Evolutionary conservation across 2,888 invertebrate genomes (phyloP), one percentile per base, ranked within the genome.

Genomic region (Gymnosoma rotundatum): DNA sequence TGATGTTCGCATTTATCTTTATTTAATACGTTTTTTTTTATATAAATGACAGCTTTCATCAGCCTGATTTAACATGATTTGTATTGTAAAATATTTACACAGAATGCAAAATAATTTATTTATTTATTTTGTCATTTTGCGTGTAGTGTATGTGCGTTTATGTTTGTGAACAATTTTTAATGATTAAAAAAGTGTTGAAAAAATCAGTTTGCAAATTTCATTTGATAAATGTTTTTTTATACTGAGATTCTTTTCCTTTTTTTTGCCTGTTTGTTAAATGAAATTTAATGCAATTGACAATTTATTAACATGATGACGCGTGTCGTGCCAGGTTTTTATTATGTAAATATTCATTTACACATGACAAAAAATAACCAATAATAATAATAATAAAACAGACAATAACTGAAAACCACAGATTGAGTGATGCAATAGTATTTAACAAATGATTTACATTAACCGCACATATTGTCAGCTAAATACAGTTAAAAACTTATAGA

Each of bases 361-460:
- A 21, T 58, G 42, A 32, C 6, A 32, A 32, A 63, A 25, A 36
- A 42, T 12, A 14, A 61, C 21, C 21, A 32, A 56, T 48, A n/a
- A 18, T 38, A 56, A 56, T 52, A 45, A 61, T 52, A 42, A 42
- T 18, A 48, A 38, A 73, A 60, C 58, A 58, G 18, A 76, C 25
- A 76, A 69, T 9, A 52, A 61, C 52, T 63, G 48, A 75, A 74
- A 81, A 69, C 74, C 80, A 36, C 75, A 81, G 69, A 70, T 73
- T 73, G 67, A 78, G 72, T 78, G 72, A 78, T 73, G 69, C 78
- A 78, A 83, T 48, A 78, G 83, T 74, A 78, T 83, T 83, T 83
- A 83, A 83, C 78, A 83, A 83, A 83, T 83, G 78, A 83, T 83
- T 83, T 83, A 73, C 82, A 72, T 78, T 81, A 81, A 81, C 81